Base-by-base conservation (phyloP, 2,113 vertebrate species). In the Pygoscelis adeliae region DNA sequence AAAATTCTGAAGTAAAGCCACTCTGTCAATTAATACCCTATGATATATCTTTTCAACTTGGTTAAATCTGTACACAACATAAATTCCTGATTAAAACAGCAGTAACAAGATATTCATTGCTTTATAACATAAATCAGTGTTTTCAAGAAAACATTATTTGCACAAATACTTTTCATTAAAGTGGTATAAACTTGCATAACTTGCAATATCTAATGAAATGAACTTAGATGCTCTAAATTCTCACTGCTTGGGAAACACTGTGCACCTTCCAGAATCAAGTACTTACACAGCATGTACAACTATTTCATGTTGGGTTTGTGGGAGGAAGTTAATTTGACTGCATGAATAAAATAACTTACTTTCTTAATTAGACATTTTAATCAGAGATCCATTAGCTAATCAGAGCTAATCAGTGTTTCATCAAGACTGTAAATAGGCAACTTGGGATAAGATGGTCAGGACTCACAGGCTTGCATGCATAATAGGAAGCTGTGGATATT, bases 321-420 rank as follows among this genome's bases (percentile, higher is more conserved):
- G 89, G 52, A 97, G 94, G 94, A 97, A 96, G 79, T 94, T 93
- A 97, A 97, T 96, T 93, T 96, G 91, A 78, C 96, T 97, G 93
- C 95, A 97, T 97, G 96, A 97, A 97, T 97, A 97, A 97, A 94
- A 97, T 94, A 95, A 85, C 92, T 89, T 96, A 77, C 83, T 93
- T 93, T 97, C 96, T 93, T 96, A 97, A 97, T 97, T 97, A 97
- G 94, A 71, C 91, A 94, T 96, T 97, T 96, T 96, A 93, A 97
- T 97, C 96, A 97, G 89, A 91, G 65, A 96, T 96, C 87, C 94
- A 97, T 97, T 96, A 97, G 85, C 97, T 97, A 97, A 97, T 97
- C 97, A 97, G 96, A 96, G 87, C 96, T 97, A 97, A 97, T 97
- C 97, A 97, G 97, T 88, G 69, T 94, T 95, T 96, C 94, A 97